Evolutionary conservation across 2,888 invertebrate species (phyloP), one percentile per base, ranked within the genome.

Genomic region (Rhagium mordax): DNA sequence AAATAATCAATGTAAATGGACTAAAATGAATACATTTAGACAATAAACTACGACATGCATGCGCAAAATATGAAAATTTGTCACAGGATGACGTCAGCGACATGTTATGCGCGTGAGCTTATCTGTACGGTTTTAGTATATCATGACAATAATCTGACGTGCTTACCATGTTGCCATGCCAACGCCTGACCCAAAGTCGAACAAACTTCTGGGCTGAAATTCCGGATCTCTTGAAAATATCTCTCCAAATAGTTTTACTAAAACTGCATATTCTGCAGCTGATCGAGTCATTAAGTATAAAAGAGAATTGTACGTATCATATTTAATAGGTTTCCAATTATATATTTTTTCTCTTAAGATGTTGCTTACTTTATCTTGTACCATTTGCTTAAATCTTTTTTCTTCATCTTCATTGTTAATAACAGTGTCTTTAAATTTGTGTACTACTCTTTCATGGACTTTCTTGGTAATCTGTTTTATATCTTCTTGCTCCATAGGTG

Each of bases 101-200:
- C n/a, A n/a, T n/a, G n/a, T n/a, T n/a, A n/a, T n/a, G n/a, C n/a
- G n/a, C n/a, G n/a, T n/a, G n/a, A n/a, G n/a, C n/a, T n/a, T n/a
- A 24, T 24, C 24, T 4, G 6, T 24, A 4, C 24, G 6, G 24
- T 24, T 24, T 24, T n/a, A n/a, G 24, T 24, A 24, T 24, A 24
- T 24, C 24, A 24, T 24, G 24, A 3, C 6, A 24, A 24, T 15
- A 16, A 47, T 47, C 47, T 47, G 13, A 15, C 2, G 18, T 48
- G 64, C 70, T 76, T 82, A 86, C 97, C 97, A 97, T 67, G 93
- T 92, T 0, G 93, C 95, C 0, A 95, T 94, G 21, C 79, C 98
- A 3, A 96, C 88, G 0, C 98, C 98, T 4, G 97, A 96, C 0
- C 98, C 98, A 87, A 96, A 97, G 88, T 98, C 98, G 80, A 98